Evolutionary conservation across 2,888 invertebrate genomes (phyloP).

Genomic region (Cheilosia pagana): DNA sequence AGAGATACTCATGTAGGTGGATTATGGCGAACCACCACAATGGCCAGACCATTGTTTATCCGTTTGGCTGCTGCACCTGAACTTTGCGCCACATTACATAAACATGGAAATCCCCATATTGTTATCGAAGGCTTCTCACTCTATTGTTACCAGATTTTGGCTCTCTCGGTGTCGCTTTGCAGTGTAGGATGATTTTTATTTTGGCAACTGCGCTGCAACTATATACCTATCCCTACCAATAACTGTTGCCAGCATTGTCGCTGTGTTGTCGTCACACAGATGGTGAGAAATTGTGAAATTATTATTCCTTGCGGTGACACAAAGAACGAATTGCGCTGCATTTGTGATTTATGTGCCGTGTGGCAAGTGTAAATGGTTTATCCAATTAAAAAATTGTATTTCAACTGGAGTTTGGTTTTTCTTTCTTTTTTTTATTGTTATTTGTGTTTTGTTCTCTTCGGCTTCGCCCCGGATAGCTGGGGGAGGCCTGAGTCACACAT

Average conservation of each 20-base stretch:
- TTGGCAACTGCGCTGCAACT: constrained; percentile 27
- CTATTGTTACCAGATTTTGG: constrained; percentile 70
- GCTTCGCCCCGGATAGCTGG: neutral
- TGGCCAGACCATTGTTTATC: constrained; percentile 66
- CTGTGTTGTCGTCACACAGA: constrained; percentile 58
- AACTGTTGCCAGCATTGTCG: neutral
- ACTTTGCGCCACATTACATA: constrained; percentile 75
- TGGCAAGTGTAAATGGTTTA: constrained; percentile 75
- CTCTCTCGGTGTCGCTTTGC: neutral
- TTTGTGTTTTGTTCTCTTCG: constrained; percentile 7
- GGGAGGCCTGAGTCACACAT: constrained; percentile 49
- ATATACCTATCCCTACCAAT: neutral
- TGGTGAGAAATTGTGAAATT: constrained; percentile 75
- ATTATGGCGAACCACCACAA: constrained; percentile 6
- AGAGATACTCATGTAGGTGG: constrained; percentile 61
- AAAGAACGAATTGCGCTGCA: constrained; percentile 75
- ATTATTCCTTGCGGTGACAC: constrained; percentile 74
- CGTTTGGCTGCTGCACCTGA: constrained; percentile 66
- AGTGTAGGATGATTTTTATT: constrained; percentile 65
- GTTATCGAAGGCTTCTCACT: constrained; percentile 62
- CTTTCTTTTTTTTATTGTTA: neutral
- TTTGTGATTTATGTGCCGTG: constrained; percentile 72
- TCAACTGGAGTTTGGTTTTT: constrained; percentile 3
- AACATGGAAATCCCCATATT: constrained; percentile 71
- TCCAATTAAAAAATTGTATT: constrained; percentile 73